phyloP scores from a whole-genome alignment of 2,797 vertebrate species.

The Coluber constrictor region DNA sequence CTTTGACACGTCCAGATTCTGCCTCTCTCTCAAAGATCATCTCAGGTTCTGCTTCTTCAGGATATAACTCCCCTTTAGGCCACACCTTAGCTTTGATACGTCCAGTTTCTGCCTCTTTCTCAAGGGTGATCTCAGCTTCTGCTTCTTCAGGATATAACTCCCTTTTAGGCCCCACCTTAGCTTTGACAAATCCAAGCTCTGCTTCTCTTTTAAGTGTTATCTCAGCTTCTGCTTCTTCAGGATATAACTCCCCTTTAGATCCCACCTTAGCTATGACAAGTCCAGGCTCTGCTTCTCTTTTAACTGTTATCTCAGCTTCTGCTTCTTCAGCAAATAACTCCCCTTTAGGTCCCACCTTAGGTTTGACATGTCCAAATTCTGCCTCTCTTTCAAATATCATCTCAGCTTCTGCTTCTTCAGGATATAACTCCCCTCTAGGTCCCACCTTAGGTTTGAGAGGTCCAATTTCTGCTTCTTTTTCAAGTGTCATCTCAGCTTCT shows the following conservation, averaged over 20 bases:
- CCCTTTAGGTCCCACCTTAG: too few species aligned
- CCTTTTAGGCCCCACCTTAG: background rate
- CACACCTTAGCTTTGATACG: too few species aligned
- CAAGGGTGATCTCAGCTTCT: background rate
- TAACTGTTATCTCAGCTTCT: too few species aligned
- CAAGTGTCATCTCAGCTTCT: background rate
- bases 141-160: background rate
- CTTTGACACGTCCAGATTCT: too few species aligned
- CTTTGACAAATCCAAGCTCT: background rate
- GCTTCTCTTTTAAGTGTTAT: background rate
- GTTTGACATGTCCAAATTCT: background rate
- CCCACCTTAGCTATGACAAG: background rate
- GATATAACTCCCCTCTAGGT: background rate
- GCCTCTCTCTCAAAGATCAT: background rate
- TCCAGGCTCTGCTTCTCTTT: too few species aligned
- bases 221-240: background rate
- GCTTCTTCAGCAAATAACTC: too few species aligned
- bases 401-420: too few species aligned
- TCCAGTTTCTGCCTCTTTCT: background rate
- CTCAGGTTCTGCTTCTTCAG: background rate
- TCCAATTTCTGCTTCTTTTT: background rate
- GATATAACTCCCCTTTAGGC: background rate
- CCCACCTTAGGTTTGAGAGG: background rate
- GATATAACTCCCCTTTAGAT: rapidly evolving
- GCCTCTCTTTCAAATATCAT: too few species aligned